phyloP scores from a whole-genome alignment of 2,113 vertebrate species.

The Australoheros scitulus region DNA sequence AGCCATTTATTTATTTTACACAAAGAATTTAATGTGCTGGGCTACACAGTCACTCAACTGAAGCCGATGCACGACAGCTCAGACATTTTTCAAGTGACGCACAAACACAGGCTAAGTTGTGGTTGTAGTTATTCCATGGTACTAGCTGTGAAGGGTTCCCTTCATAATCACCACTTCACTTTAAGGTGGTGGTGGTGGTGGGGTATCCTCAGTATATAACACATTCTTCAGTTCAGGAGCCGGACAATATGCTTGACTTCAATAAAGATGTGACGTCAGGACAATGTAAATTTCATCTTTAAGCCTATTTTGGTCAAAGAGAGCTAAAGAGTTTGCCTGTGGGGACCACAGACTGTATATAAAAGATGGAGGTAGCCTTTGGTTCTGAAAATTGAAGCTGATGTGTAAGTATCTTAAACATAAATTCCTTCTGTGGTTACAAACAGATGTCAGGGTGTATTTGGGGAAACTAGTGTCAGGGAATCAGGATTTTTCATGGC shows the following conservation, averaged over 20 bases:
- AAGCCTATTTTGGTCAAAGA: neutral
- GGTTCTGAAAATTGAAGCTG: too few species aligned
- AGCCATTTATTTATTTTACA: neutral
- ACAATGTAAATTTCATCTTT: neutral
- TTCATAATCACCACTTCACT: neutral
- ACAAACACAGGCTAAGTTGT: neutral
- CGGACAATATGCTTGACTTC: rapidly evolving
- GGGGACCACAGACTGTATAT: neutral
- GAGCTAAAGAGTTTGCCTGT: neutral
- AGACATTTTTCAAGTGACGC: neutral
- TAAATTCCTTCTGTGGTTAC: too few species aligned
- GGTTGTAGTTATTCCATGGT: slow-evolving; percentile 2
- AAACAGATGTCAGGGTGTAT: too few species aligned
- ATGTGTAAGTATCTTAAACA: too few species aligned
- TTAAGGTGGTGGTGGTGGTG: neutral
- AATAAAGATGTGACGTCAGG: neutral
- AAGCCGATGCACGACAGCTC: neutral
- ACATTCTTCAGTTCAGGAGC: neutral
- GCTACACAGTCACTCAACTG: neutral
- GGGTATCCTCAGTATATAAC: neutral
- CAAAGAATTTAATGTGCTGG: neutral
- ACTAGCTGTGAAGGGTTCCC: neutral
- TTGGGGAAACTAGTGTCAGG: too few species aligned
- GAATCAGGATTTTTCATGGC: too few species aligned
- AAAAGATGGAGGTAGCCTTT: too few species aligned